These are phyloP conservation scores for Sebastes fasciatus DNA, from an alignment of 2,113 vertebrate species.

Conservation along the genomic window DNA sequence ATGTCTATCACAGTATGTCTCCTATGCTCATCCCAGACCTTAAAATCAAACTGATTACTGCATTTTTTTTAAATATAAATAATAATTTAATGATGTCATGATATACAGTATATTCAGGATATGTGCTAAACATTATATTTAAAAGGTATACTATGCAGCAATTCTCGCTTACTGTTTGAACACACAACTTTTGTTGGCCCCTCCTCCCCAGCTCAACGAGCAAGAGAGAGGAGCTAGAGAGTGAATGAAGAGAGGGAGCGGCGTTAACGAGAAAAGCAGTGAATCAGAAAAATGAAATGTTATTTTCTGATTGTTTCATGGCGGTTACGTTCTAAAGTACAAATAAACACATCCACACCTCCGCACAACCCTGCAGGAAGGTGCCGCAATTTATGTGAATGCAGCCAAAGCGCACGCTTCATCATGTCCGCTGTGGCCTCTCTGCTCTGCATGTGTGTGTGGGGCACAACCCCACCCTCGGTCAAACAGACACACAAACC, in stretches of 20 bases:
- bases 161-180: neutral
- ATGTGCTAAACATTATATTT: constrained; percentile 1
- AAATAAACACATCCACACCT: neutral
- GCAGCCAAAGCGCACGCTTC: too few species aligned
- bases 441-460: neutral
- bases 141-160: constrained; percentile 1
- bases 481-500: neutral
- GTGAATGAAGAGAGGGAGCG: neutral
- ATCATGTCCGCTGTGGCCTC: too few species aligned
- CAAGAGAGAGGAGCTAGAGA: neutral
- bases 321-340: neutral
- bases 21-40: constrained; percentile 2
- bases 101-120: constrained; percentile 36
- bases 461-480: neutral
- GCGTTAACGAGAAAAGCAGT: neutral
- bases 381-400: neutral
- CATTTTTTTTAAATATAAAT: neutral
- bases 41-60: constrained; percentile 3
- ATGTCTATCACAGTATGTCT: constrained; percentile 17
- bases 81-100: constrained; percentile 9
- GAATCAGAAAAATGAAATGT: neutral
- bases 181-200: neutral
- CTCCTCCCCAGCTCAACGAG: neutral
- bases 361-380: neutral
- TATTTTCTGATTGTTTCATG: neutral